These are phyloP conservation scores for Pomatorhinus ruficollis DNA, from an alignment of 2,113 vertebrate genomes.

Conservation along the genomic window DNA sequence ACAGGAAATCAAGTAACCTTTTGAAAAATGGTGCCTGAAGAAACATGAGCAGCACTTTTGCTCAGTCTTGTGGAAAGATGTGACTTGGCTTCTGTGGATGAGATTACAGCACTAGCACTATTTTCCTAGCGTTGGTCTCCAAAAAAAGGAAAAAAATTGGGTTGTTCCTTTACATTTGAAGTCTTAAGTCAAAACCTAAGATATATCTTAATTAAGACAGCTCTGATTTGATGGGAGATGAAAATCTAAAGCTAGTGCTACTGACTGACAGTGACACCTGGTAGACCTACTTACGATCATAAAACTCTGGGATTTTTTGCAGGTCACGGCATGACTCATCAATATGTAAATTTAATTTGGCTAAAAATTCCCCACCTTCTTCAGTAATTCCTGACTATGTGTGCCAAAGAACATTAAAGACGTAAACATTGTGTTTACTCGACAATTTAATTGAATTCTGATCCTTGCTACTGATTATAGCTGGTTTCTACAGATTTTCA, in stretches of 20 bases:
- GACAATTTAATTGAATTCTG: neutral
- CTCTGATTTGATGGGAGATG: neutral
- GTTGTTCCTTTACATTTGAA: neutral
- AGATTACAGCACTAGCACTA: neutral
- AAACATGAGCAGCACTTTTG: neutral
- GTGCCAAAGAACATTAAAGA: neutral
- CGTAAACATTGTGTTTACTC: neutral
- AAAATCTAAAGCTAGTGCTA: neutral
- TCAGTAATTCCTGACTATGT: neutral
- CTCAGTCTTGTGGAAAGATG: neutral
- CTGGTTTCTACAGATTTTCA: neutral
- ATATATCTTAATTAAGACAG: neutral
- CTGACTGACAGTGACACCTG: neutral
- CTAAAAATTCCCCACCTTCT: neutral
- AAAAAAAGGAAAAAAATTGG: neutral
- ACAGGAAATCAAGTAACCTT: neutral
- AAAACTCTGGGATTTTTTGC: neutral
- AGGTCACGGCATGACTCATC: neutral
- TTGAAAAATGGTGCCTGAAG: neutral
- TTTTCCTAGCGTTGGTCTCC: neutral
- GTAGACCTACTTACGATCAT: rapidly evolving
- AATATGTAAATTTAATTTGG: neutral
- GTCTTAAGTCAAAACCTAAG: neutral
- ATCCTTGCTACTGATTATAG: neutral
- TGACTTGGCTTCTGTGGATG: neutral